Conservation (phyloP, 2,113 vertebrate species). For the Rhynchomys soricoides region DNA sequence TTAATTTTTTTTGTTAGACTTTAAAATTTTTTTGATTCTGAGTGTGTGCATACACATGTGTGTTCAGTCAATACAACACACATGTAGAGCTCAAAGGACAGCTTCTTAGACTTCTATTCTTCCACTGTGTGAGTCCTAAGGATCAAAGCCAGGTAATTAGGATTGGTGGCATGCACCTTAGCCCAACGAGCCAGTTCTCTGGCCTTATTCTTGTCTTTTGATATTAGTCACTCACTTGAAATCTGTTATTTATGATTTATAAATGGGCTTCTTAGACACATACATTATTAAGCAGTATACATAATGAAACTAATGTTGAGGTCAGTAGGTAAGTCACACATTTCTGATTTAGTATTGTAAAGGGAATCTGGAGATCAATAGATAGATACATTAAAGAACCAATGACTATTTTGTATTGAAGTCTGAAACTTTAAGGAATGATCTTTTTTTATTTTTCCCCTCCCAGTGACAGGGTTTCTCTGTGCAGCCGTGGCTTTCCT, state of each 20-base stretch:
- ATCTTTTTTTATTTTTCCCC: no score
- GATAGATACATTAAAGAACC: not conserved
- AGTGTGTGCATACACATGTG: not conserved
- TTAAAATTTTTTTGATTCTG: not conserved
- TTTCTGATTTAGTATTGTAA: slow-evolving; percentile 57
- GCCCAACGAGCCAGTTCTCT: no score
- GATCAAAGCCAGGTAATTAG: not conserved
- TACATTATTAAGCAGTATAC: slow-evolving; percentile 72
- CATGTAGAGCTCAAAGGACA: not conserved
- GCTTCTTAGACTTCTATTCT: not conserved
- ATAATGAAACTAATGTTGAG: slow-evolving; percentile 53
- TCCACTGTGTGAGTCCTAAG: not conserved
- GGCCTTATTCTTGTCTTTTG: slow-evolving; percentile 26
- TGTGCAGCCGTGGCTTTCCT: not conserved
- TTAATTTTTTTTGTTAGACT: not conserved
- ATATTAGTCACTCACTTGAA: slow-evolving; percentile 47
- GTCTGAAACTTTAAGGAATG: slow-evolving; percentile 33
- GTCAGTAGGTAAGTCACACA: slow-evolving; percentile 30
- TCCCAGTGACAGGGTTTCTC: not conserved
- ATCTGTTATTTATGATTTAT: slow-evolving; percentile 69
- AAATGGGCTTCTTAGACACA: slow-evolving; percentile 66
- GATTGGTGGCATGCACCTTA: not conserved
- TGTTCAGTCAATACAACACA: not conserved
- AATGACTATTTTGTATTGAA: slow-evolving; percentile 32
- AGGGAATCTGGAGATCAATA: slow-evolving; percentile 54